These are phyloP conservation scores for Gastrophysa polygoni DNA, from an alignment of 2,888 invertebrate genomes.

Conservation along the genomic window DNA sequence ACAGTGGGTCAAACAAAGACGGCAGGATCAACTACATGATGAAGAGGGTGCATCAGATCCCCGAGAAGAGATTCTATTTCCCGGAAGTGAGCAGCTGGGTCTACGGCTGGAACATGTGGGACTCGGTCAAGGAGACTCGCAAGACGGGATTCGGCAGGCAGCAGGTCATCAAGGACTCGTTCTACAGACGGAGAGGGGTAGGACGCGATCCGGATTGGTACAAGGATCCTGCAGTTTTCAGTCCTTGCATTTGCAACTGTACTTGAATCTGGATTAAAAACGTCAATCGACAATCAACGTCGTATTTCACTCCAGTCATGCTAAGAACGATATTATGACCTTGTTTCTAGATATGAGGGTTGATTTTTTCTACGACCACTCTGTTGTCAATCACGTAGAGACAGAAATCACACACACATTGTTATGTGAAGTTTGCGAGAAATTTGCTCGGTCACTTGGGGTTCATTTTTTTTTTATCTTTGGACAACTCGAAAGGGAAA, in stretches of 20 bases:
- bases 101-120: slow-evolving; percentile 68
- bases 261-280: too few relatives aligned
- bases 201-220: slow-evolving; percentile 65
- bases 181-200: slow-evolving; percentile 64
- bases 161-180: slow-evolving; percentile 62
- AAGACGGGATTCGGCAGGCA: slow-evolving; percentile 60
- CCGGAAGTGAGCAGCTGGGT: slow-evolving; percentile 61
- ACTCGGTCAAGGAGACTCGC: slow-evolving; percentile 47
- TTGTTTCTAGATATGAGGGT: too few relatives aligned
- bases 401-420: too few relatives aligned
- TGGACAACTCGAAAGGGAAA: too few relatives aligned
- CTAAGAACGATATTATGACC: too few relatives aligned
- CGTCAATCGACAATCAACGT: too few relatives aligned
- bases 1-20: slow-evolving; percentile 59
- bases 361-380: too few relatives aligned
- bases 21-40: slow-evolving; percentile 61
- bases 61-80: slow-evolving; percentile 64
- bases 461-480: too few relatives aligned
- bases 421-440: too few relatives aligned
- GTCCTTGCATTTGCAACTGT: slow-evolving; percentile 51
- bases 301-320: too few relatives aligned
- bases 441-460: too few relatives aligned
- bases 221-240: slow-evolving; percentile 57
- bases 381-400: too few relatives aligned
- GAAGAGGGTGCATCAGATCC: slow-evolving; percentile 59